Evolutionary conservation across 2,888 invertebrate genomes (phyloP).

Genomic region (Steinernema carpocapsae): DNA sequence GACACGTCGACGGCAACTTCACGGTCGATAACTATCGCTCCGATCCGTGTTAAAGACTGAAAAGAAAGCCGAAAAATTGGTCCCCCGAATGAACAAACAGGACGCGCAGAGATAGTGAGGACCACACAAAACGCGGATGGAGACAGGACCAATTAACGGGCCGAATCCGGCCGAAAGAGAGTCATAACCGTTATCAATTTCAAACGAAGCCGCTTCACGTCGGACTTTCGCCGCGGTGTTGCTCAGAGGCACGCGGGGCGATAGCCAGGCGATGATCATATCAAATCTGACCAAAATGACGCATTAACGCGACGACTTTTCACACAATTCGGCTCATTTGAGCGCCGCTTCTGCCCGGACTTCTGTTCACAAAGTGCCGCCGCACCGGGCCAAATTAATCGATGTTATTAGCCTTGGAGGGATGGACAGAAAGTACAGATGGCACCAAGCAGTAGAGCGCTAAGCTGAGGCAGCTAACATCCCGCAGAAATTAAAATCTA

Average conservation of each 20-base stretch:
- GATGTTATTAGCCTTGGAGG: conserved; percentile 23
- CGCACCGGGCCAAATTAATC: conserved; percentile 32
- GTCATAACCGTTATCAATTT: conserved; percentile 29
- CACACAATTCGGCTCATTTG: conserved; percentile 20
- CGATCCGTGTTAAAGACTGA: conserved; percentile 31
- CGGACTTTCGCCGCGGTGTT: neutral
- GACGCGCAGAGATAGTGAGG: neutral
- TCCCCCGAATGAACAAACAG: conserved; percentile 28
- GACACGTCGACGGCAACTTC: conserved; percentile 33
- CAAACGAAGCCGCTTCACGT: conserved; percentile 12
- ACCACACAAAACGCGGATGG: neutral
- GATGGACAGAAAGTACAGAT: conserved; percentile 23
- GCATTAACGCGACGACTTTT: conserved; percentile 9
- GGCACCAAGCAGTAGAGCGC: neutral
- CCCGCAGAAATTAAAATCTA: conserved; percentile 32
- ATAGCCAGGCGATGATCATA: conserved; percentile 22
- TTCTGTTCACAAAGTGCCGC: neutral
- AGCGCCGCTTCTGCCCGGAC: no score
- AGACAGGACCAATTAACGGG: conserved; percentile 17
- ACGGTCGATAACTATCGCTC: conserved; percentile 34
- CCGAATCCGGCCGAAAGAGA: conserved; percentile 26
- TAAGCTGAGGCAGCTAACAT: conserved; percentile 32
- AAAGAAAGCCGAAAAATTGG: conserved; percentile 32
- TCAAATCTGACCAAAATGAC: conserved; percentile 25
- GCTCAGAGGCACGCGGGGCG: neutral